These are phyloP conservation scores for Zonitis immaculata DNA, from an alignment of 2,888 invertebrate genomes.

Conservation along the genomic window DNA sequence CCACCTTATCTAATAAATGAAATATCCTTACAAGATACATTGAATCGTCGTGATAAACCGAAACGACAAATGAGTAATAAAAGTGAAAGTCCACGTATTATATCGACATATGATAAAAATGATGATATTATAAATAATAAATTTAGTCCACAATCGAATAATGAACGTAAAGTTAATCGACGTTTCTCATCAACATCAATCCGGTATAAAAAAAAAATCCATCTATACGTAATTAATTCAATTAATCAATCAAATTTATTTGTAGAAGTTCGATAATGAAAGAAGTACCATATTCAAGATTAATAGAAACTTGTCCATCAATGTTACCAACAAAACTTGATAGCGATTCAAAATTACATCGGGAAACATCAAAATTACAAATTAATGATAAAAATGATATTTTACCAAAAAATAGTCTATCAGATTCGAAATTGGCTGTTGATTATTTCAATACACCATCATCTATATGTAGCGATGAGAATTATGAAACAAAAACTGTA, in stretches of 20 bases:
- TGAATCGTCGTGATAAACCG: conserved; percentile 14
- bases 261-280: conserved; percentile 40
- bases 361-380: conserved; percentile 47
- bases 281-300: conserved; percentile 76
- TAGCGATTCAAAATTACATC: conserved; percentile 66
- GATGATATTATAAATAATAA: no score
- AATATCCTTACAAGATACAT: conserved; percentile 67
- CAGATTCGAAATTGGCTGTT: conserved; percentile 79
- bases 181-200: conserved; percentile 62
- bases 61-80: conserved; percentile 11
- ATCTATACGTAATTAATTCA: no score
- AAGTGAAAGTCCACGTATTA: conserved; percentile 32
- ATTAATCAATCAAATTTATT: no score
- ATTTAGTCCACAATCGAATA: conserved; percentile 43
- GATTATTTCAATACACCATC: conserved; percentile 59
- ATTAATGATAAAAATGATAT: conserved; percentile 48
- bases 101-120: conserved; percentile 28
- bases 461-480: neutral
- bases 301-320: conserved; percentile 63
- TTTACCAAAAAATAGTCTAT: conserved; percentile 75
- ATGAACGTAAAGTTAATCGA: conserved; percentile 47
- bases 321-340: conserved; percentile 57
- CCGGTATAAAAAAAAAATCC: no score
- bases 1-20: conserved; percentile 79
- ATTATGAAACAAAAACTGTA: conserved; percentile 13